Conservation (phyloP, 2,797 vertebrate genomes). For the Clamator glandarius region DNA sequence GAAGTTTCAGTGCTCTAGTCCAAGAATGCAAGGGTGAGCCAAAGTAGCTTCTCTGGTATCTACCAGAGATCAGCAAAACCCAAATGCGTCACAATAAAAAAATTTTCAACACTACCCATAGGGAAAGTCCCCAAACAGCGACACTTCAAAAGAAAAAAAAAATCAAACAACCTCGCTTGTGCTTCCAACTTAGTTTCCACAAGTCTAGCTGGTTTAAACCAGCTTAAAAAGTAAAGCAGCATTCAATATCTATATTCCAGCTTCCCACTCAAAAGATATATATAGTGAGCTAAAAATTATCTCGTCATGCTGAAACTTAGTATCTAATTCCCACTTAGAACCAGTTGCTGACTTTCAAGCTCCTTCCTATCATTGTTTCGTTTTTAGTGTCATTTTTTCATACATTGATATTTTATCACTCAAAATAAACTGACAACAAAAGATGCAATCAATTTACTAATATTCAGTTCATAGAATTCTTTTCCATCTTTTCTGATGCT, state of each 20-base stretch:
- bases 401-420: not conserved
- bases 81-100: conserved; percentile 45
- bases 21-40: conserved; percentile 66
- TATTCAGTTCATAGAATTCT: not conserved
- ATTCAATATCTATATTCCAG: conserved; percentile 57
- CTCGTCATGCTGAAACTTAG: conserved; percentile 52
- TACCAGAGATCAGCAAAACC: not conserved
- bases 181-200: conserved; percentile 37
- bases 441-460: not conserved
- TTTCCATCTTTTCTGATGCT: not conserved
- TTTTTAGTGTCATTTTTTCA: conserved; percentile 28
- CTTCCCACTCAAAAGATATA: conserved; percentile 74
- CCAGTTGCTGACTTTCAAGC: conserved; percentile 48
- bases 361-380: conserved; percentile 30
- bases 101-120: not conserved
- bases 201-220: conserved; percentile 12
- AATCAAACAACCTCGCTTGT: conserved; percentile 2
- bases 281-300: conserved; percentile 73
- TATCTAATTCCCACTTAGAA: conserved; percentile 63
- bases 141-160: conserved; percentile 21
- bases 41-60: conserved; percentile 43
- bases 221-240: conserved; percentile 51
- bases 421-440: not conserved
- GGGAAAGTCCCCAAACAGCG: conserved; percentile 29
- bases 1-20: conserved; percentile 65